These are phyloP conservation scores for Oenanthe oenanthe DNA, from an alignment of 2,113 vertebrate species.

Conservation along the genomic window DNA sequence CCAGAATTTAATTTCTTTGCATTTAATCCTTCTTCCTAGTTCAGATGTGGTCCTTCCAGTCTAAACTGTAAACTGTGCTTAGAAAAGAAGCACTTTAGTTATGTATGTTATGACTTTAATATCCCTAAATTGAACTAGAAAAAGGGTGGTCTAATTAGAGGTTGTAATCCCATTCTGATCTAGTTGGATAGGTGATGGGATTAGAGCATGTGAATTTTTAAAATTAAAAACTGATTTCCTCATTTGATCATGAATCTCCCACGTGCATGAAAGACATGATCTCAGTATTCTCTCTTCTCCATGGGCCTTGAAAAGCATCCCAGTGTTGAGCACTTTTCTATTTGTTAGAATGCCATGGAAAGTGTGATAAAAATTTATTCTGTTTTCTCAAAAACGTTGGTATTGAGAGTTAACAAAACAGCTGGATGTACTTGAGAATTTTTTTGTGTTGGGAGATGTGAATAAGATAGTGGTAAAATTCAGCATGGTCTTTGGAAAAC, in stretches of 20 bases:
- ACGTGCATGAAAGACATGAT: rapidly evolving
- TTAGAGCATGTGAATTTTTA: rapidly evolving
- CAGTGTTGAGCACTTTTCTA: not conserved
- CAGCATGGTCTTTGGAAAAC: not conserved
- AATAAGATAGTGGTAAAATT: not conserved
- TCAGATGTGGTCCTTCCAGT: not conserved
- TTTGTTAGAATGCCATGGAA: not conserved
- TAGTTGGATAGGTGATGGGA: not conserved
- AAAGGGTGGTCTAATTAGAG: not conserved
- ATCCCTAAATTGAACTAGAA: not conserved
- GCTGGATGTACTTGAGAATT: not conserved
- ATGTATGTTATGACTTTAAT: not conserved
- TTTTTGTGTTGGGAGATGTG: not conserved
- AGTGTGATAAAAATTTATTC: not conserved
- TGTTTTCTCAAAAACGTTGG: not conserved
- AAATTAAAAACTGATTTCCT: not conserved
- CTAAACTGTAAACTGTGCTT: not conserved
- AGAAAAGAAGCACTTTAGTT: not conserved
- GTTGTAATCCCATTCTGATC: not conserved
- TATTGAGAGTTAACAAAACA: not conserved
- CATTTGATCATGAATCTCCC: not conserved
- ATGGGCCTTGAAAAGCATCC: not conserved
- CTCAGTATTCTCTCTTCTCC: not conserved
- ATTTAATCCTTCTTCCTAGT: not conserved
- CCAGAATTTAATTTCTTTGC: not conserved